A percentile compares a stretch with the other conserved stretches of the same genome.
Evolutionary conservation across 1,140 invertebrate genomes (phyloP).

Genomic region (Eriosoma lanigerum): DNA sequence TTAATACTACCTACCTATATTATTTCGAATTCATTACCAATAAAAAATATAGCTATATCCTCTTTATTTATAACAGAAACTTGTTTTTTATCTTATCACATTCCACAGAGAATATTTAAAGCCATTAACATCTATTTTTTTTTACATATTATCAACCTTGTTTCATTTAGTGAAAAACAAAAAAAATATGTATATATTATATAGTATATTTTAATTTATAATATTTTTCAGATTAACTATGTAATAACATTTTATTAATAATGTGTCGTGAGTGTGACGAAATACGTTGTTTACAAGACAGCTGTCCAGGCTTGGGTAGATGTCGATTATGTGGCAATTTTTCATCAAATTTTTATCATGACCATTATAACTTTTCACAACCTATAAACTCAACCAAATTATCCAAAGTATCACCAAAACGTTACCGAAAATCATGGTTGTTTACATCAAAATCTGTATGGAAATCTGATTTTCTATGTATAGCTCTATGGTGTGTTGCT

Average conservation of each 20-base stretch:
- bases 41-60: constrained; percentile 30
- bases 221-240: constrained; percentile 44
- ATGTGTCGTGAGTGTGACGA: constrained; percentile 36
- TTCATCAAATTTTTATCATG: constrained; percentile 14
- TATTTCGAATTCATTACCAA: constrained; percentile 30
- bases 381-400: not conserved
- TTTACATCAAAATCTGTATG: constrained; percentile 39
- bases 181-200: not conserved
- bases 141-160: constrained; percentile 6
- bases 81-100: constrained; percentile 43
- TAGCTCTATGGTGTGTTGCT: constrained; percentile 47
- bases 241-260: constrained; percentile 38
- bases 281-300: constrained; percentile 44
- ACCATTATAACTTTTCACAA: not conserved
- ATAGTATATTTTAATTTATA: not conserved
- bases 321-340: constrained; percentile 41
- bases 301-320: constrained; percentile 31
- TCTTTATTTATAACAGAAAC: constrained; percentile 37
- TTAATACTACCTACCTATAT: not conserved
- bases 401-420: constrained; percentile 6
- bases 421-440: constrained; percentile 28
- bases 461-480: constrained; percentile 48
- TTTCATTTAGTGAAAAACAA: constrained; percentile 12
- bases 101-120: constrained; percentile 28
- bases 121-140: constrained; percentile 26